Evolutionary conservation across 1,140 invertebrate genomes (phyloP), one percentile per base, ranked within the genome.

Genomic region (Drosophila nigrodunni): DNA sequence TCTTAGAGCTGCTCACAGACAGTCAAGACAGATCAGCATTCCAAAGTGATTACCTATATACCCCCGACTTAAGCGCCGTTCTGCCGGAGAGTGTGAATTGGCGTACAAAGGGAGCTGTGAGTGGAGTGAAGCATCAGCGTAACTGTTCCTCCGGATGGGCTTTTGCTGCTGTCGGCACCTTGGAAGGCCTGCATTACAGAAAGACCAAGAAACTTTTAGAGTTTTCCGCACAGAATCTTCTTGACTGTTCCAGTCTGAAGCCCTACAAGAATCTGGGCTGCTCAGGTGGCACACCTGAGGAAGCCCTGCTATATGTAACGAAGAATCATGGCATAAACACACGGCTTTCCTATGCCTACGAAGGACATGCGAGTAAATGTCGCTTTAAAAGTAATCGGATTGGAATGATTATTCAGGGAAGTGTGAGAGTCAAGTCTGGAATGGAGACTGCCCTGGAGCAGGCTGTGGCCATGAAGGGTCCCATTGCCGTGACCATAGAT

Each of bases 111-210:
- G 97, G 97, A 39, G 96, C 96, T 71, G 97, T 99, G 11, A 99
- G 97, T 25, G 93, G 94, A 1, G 94, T 99, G 39, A 98, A 98
- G 93, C 95, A 98, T 93, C 97, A 99, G 94, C 96, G 39, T 55
- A 3, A 13, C 82, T 98, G 98, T 93, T 97, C 97, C 57, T 97
- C 96, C 2, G 98, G 97, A 93, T 98, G 97, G 97, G 95, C 97
- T 70, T 98, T 98, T 93, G 96, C 96, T 76, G 93, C 96, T 5
- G 99, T 97, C 80, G 98, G 95, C 13, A 94, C 96, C 0, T 92
- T 97, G 47, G 96, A 97, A 93, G 96, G 95, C 13, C 96, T 96
- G 81, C 92, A 94, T 69, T 94, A 94, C 74, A 93, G 94, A 21
- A 94, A 94, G 70, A 94, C 93, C 18, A 94, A 94, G 59, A 93